phyloP scores from a whole-genome alignment of 2,888 invertebrate species.

The Deilephila elpenor region DNA sequence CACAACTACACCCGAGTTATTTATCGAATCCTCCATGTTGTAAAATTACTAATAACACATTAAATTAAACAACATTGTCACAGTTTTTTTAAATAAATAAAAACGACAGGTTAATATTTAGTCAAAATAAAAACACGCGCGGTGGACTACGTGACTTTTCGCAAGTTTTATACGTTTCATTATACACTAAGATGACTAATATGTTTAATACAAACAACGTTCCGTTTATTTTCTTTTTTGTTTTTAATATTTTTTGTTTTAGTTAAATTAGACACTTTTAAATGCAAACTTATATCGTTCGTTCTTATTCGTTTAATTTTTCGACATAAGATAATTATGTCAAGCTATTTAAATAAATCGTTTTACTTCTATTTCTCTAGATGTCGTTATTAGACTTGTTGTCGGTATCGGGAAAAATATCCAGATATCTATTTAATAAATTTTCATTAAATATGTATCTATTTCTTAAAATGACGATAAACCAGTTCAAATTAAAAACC shows the following conservation, averaged over 20 bases:
- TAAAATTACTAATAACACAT: conserved; percentile 32
- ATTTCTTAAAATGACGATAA: no score
- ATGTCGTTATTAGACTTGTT: no score
- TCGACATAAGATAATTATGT: no score
- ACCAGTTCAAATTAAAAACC: no score
- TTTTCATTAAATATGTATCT: no score
- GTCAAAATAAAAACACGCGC: conserved; percentile 71
- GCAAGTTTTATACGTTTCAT: conserved; percentile 55
- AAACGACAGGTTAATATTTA: conserved; percentile 53
- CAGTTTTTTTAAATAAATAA: neutral
- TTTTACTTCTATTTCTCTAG: no score
- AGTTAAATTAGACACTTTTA: neutral
- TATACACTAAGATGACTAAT: neutral
- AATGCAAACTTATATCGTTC: no score
- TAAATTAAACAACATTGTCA: conserved; percentile 28
- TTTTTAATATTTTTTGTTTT: neutral
- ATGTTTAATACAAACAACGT: neutral
- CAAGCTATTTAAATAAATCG: no score
- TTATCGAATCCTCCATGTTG: conserved; percentile 68
- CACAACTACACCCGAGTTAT: conserved; percentile 83
- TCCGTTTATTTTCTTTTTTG: no score
- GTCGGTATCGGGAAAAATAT: no score
- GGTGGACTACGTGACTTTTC: conserved; percentile 81
- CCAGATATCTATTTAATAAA: no score
- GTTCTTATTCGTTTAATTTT: no score